phyloP scores from a whole-genome alignment of 2,888 invertebrate species.

The Nephrotoma appendiculata region DNA sequence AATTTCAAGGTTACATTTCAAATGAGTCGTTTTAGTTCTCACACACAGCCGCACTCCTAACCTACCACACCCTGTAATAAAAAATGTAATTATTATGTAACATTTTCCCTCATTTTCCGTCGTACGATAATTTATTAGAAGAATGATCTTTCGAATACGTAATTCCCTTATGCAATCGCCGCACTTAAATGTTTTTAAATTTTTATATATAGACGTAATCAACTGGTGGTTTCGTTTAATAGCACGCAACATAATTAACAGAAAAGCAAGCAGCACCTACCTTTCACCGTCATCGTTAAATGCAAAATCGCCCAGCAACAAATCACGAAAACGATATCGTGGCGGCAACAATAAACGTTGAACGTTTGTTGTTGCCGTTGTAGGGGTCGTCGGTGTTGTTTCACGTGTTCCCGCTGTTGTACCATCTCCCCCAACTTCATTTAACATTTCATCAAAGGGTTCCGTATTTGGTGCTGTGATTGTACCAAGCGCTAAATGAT shows the following conservation, averaged over 20 bases:
- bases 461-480: conserved; percentile 18
- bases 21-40: neutral
- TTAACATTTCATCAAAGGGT: neutral
- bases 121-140: neutral
- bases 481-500: conserved; percentile 20
- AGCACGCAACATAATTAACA: neutral
- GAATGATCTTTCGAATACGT: neutral
- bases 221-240: neutral
- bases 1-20: neutral
- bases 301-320: conserved; percentile 61
- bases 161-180: neutral
- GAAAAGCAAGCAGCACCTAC: conserved; percentile 32
- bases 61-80: neutral
- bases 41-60: neutral
- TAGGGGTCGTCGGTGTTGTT: conserved; percentile 5
- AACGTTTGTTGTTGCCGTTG: neutral
- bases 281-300: conserved; percentile 66
- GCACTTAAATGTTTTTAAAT: too few species aligned
- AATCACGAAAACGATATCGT: conserved; percentile 59
- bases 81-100: neutral
- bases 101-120: neutral
- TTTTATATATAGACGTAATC: neutral
- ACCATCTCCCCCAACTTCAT: neutral
- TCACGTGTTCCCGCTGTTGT: neutral
- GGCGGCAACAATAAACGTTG: conserved; percentile 24